phyloP scores from a whole-genome alignment of 2,797 vertebrate species.

The Lates japonicus region DNA sequence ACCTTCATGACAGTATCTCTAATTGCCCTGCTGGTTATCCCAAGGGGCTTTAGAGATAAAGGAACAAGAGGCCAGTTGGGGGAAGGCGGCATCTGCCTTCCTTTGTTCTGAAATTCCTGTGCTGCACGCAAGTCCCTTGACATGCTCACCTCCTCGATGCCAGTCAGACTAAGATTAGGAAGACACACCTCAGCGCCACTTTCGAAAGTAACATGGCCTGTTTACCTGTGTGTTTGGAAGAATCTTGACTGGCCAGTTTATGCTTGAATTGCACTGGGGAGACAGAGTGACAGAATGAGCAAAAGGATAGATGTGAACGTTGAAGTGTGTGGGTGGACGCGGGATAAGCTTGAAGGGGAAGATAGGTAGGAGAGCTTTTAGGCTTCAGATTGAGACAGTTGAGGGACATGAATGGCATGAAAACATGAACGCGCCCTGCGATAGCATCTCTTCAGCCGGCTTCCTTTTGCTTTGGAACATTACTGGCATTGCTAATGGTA shows the following conservation, averaged over 20 bases:
- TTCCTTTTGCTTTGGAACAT: constrained; percentile 84
- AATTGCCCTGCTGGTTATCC: constrained; percentile 59
- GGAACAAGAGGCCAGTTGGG: constrained; percentile 52
- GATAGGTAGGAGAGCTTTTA: constrained; percentile 61
- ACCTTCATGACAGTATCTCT: constrained; percentile 28
- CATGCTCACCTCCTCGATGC: constrained; percentile 73
- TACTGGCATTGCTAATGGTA: constrained; percentile 85
- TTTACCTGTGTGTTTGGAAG: constrained; percentile 55
- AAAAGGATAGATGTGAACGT: constrained; percentile 42
- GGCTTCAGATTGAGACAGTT: constrained; percentile 58
- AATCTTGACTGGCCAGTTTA: constrained; percentile 75
- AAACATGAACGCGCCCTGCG: constrained; percentile 67
- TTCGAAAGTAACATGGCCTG: constrained; percentile 31
- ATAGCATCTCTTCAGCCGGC: constrained; percentile 85
- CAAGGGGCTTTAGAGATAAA: constrained; percentile 71
- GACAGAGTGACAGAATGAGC: constrained; percentile 44
- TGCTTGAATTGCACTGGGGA: constrained; percentile 58
- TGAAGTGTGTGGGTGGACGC: constrained; percentile 60
- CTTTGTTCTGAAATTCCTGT: constrained; percentile 82
- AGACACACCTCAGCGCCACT: constrained; percentile 61
- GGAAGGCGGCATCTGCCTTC: constrained; percentile 72
- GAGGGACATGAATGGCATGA: constrained; percentile 69
- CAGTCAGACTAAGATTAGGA: constrained; percentile 62
- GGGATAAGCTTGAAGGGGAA: constrained; percentile 64
- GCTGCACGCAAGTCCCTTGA: constrained; percentile 81